Evolutionary conservation across 2,797 vertebrate species (phyloP), one percentile per base, ranked within the genome.

Genomic region (Poeciliopsis turneri): DNA sequence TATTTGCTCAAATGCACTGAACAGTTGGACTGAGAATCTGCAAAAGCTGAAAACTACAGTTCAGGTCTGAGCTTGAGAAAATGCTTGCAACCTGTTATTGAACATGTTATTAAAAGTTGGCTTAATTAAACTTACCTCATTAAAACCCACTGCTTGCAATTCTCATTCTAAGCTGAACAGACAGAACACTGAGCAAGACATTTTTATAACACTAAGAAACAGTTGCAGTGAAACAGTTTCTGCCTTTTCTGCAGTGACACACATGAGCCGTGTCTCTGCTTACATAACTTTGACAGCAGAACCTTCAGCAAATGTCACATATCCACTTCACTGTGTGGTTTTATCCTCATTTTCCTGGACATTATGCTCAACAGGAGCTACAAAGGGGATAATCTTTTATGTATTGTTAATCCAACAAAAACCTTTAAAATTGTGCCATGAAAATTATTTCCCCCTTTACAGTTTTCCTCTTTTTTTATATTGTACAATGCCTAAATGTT

Each of bases 231-330:
- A 36, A 64, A 36, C 59, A 64, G 59, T 12, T 61, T 33, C 59
- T 16, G 28, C 28, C 59, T 3, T 64, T 20, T 18, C 6, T 36
- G 59, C 30, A 33, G 59, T 33, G 16, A 16, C 30, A 64, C 59
- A 64, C 30, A 36, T 36, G 30, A 64, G 20, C 28, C 13, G 6
- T 8, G 30, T 33, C 59, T 36, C 30, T 64, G 30, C 59, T 64
- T 64, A 64, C 59, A 64, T 33, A 64, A 64, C 59, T 64, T 33
- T 30, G 59, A 33, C 30, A 61, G 59, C 59, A 61, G 59, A 61
- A 16, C 15, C 59, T 16, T 64, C 3, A 59, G 28, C 28, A 59
- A 59, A 33, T 64, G 59, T 64, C 12, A 64, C 30, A 59, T 15
- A 59, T 7, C 13, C 57, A 59, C 12, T 64, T 36, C 59, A 16